Evolutionary conservation across 92 coral and sea anemone species (phyloP), one percentile per base, ranked within the genome.

Genomic region (Epizoanthus illoricatus): DNA sequence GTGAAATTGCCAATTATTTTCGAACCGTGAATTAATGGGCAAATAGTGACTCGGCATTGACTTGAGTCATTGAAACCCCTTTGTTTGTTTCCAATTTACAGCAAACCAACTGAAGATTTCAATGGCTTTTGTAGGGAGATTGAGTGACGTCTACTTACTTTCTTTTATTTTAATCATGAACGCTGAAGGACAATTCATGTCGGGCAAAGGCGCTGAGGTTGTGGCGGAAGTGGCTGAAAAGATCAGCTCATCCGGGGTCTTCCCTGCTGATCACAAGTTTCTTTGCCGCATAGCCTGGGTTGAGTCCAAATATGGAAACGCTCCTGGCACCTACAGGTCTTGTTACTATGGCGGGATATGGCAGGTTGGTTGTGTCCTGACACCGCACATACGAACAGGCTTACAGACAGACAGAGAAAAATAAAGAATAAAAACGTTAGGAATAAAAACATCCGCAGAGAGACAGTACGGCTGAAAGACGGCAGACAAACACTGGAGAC

Each of bases 221-320:
- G 95, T 91, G 9, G 88, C 71, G 2, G 74, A 84, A 11, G 90
- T 87, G 23, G 75, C 67, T 11, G 59, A 68, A 13, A 89, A 23
- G 80, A 89, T 91, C 2, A 52, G 56, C 10, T 55, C 74, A 0
- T 70, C 89, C 7, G 79, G 86, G 16, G 84, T 89, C 59, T 91
- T 91, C 20, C 87, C 92, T 13, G 62, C 40, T 40, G 95, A 91
- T 21, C 76, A 89, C 87, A 86, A 86, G 87, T 91, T 91, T 74
- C 83, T 91, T 47, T 91, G 95, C 81, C 89, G 92, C 47, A 81
- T 91, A 12, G 95, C 95, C 64, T 91, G 95, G 95, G 95, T 91
- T 0, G 95, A 91, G 84, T 91, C 95, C 16, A 91, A 89, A 70
- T 91, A 91, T 52, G 95, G 95, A 7, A 63, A 61, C 33, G 87